phyloP scores from a whole-genome alignment of 53 echinoderm and acorn worm genomes.

The Mesocentrotus franciscanus region DNA sequence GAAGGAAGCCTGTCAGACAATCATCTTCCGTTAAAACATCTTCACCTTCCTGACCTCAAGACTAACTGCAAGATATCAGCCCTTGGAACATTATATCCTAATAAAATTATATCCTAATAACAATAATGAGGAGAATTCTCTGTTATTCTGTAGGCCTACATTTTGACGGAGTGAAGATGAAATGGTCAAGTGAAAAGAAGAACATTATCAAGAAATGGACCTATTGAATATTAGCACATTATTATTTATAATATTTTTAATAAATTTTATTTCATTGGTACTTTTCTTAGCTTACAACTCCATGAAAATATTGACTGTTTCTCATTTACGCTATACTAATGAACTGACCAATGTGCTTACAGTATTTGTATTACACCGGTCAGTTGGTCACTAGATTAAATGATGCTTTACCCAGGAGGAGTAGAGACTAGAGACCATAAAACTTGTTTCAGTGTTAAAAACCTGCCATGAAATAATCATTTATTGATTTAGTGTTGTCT shows the following conservation, averaged over 20 bases:
- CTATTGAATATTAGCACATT: neutral
- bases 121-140: neutral
- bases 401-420: no score
- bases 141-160: no score
- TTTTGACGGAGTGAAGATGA: neutral
- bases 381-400: no score
- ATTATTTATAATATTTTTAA: neutral
- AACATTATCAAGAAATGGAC: neutral
- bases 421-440: no score
- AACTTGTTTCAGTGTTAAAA: no score
- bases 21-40: slow-evolving; percentile 6
- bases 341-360: no score
- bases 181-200: neutral
- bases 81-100: neutral
- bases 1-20: slow-evolving; percentile 11
- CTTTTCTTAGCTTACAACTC: no score
- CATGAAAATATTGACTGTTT: no score
- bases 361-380: no score
- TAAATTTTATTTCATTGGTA: no score
- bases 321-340: no score
- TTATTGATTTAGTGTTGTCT: neutral
- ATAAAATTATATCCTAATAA: neutral
- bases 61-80: neutral
- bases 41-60: neutral
- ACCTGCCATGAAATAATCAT: no score